Evolutionary conservation across 2,888 invertebrate genomes (phyloP).

Genomic region (Hypolimnas misippus): DNA sequence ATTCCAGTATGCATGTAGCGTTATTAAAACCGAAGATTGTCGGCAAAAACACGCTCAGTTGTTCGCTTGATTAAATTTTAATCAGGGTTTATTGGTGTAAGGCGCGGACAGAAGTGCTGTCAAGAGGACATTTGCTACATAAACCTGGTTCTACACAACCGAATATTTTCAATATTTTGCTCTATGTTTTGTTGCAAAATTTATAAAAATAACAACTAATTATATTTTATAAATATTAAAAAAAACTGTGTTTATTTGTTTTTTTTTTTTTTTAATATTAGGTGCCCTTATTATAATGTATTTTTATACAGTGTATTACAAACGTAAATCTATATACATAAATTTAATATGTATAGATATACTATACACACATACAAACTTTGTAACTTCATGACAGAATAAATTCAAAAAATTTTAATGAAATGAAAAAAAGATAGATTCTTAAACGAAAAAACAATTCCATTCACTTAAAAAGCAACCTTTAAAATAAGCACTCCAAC

Average conservation of each 20-base stretch:
- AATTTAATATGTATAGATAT: too few species aligned
- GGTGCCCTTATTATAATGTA: too few species aligned
- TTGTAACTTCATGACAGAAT: too few species aligned
- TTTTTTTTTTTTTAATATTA: too few species aligned
- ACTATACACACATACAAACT: too few species aligned
- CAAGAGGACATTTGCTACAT: constrained; percentile 18
- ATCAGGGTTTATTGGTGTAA: constrained; percentile 59
- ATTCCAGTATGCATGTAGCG: neutral
- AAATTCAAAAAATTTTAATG: neutral
- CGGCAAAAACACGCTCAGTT: constrained; percentile 36
- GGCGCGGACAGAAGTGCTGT: constrained; percentile 36
- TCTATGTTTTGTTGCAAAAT: too few species aligned
- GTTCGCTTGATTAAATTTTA: constrained; percentile 66
- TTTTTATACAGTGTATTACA: too few species aligned
- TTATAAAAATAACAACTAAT: too few species aligned
- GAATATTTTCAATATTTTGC: too few species aligned
- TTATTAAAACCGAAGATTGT: constrained; percentile 27
- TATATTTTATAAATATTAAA: too few species aligned
- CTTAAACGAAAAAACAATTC: neutral
- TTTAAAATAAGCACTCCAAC: neutral
- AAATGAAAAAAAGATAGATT: neutral
- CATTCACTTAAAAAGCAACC: neutral
- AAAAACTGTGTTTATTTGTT: too few species aligned
- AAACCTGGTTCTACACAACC: neutral
- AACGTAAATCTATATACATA: too few species aligned